Conservation (phyloP, 2,113 vertebrate species). For the Saguinus midas region DNA sequence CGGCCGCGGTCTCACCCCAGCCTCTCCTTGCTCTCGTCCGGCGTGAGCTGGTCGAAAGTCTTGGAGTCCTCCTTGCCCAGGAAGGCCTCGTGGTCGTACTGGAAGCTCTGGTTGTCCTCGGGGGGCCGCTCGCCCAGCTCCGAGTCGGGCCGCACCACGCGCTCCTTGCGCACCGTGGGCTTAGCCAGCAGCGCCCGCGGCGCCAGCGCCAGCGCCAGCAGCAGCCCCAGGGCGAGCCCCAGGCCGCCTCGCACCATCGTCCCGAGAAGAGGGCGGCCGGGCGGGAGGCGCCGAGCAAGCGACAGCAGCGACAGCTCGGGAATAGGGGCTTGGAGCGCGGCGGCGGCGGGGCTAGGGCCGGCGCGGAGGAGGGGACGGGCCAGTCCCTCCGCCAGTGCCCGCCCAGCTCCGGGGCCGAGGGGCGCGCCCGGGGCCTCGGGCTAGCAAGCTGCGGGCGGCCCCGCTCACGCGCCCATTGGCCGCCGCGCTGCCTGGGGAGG, state of each 20-base stretch:
- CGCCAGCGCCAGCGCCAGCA: conserved; percentile 80
- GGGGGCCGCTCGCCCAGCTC: conserved; percentile 83
- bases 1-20: conserved; percentile 88
- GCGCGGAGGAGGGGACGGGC: neutral
- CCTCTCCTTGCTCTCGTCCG: conserved; percentile 93
- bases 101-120: conserved; percentile 92
- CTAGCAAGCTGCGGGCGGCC: neutral
- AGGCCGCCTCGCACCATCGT: conserved; percentile 59
- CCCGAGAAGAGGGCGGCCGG: neutral
- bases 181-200: conserved; percentile 82
- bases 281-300: neutral
- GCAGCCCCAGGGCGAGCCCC: conserved; percentile 50
- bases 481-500: neutral
- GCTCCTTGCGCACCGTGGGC: conserved; percentile 91
- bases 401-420: conserved; percentile 15
- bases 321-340: neutral
- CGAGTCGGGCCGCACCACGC: conserved; percentile 89
- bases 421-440: conserved; percentile 18
- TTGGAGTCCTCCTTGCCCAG: conserved; percentile 95
- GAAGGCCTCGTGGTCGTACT: conserved; percentile 97
- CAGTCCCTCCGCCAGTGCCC: conserved; percentile 21
- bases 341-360: neutral
- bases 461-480: conserved; percentile 69
- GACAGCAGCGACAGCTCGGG: neutral
- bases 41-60: conserved; percentile 96